Percentiles rank a stretch among this genome's conserved stretches.
Conservation (phyloP, 1,140 invertebrate species). For the Heliconius congener region DNA sequence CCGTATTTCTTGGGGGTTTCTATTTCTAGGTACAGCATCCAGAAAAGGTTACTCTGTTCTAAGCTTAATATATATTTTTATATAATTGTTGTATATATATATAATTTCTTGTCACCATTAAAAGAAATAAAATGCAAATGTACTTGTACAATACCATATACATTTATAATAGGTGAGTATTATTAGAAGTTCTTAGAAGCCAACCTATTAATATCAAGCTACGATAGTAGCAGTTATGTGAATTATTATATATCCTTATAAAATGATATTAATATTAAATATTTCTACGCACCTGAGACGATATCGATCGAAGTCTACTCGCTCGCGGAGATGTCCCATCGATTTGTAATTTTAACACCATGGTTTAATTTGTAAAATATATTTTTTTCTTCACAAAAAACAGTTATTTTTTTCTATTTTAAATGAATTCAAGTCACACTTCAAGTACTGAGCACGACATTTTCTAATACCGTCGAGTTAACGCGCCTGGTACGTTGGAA, state of each 20-base stretch:
- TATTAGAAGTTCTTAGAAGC: background rate
- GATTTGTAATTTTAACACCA: constrained; percentile 56
- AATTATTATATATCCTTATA: too few species aligned
- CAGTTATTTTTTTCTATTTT: background rate
- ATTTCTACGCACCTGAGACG: constrained; percentile 51
- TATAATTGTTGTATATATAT: background rate
- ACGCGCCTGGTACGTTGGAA: background rate
- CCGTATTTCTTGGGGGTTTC: too few species aligned
- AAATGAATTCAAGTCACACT: background rate
- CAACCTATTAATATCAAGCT: background rate
- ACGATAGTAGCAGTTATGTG: background rate
- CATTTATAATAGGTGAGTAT: background rate
- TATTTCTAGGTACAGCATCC: too few species aligned
- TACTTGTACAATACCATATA: background rate
- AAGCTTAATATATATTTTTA: too few species aligned
- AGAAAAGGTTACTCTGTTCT: too few species aligned
- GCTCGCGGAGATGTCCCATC: constrained; percentile 36
- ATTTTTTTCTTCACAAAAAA: background rate
- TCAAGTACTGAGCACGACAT: background rate
- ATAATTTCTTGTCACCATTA: background rate
- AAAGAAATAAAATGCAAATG: background rate
- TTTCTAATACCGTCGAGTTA: background rate
- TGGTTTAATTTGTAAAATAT: constrained; percentile 9
- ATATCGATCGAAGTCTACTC: constrained; percentile 48
- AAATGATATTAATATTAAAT: background rate